Percentiles rank a stretch among this genome's conserved stretches.
Evolutionary conservation across 92 coral and sea anemone species (phyloP).

Genomic region (Diadumene lineata): DNA sequence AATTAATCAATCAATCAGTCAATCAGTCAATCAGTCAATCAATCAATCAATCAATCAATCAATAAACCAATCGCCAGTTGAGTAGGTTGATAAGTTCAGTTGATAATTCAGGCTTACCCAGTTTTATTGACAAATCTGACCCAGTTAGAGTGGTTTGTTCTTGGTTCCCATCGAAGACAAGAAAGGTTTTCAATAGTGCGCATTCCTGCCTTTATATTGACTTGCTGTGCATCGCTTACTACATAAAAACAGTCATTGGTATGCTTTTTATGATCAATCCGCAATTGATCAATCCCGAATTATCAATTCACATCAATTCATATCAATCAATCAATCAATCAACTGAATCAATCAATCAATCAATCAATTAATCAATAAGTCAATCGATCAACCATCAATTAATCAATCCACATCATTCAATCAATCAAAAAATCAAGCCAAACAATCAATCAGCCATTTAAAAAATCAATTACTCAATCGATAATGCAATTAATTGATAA

Average conservation of each 20-base stretch:
- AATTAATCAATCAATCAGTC: too few species aligned
- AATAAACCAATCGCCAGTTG: too few species aligned
- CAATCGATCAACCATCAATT: background rate
- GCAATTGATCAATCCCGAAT: too few species aligned
- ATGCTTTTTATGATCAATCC: background rate
- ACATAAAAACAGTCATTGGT: background rate
- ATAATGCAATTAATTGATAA: background rate
- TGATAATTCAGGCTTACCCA: constrained; percentile 42
- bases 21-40: too few species aligned
- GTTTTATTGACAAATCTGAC: constrained; percentile 42
- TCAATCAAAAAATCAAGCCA: background rate
- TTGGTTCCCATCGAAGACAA: constrained; percentile 55
- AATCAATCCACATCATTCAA: too few species aligned
- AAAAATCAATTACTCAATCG: background rate
- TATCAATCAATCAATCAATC: background rate
- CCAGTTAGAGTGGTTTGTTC: constrained; percentile 43
- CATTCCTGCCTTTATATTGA: constrained; percentile 50
- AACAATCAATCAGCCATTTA: background rate
- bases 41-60: too few species aligned
- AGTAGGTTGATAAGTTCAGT: background rate
- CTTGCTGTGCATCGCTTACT: constrained; percentile 33
- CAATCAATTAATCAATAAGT: background rate
- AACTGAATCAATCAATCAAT: background rate
- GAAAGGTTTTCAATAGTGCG: constrained; percentile 33
- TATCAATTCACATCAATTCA: background rate